phyloP scores from a whole-genome alignment of 2,797 vertebrate species.

The Dallia pectoralis region DNA sequence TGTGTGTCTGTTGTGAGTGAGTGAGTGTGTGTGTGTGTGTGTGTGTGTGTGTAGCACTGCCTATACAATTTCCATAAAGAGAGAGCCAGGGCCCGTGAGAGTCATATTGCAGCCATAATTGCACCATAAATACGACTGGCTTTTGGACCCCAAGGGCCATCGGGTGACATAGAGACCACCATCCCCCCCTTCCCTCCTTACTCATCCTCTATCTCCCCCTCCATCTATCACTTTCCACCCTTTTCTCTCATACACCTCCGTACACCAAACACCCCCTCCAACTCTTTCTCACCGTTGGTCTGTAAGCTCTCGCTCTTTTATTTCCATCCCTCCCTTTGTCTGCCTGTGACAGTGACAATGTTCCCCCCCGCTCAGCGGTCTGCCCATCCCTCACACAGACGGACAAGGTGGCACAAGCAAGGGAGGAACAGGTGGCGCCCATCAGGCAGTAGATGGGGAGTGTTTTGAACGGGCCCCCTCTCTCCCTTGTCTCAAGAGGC shows the following conservation, averaged over 20 bases:
- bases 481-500: slow-evolving; percentile 66
- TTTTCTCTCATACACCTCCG: not conserved
- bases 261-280: no score
- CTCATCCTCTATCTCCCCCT: slow-evolving; percentile 30
- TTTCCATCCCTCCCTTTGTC: slow-evolving; percentile 13
- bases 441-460: slow-evolving; percentile 70
- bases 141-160: slow-evolving; percentile 65
- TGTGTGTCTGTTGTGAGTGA: not conserved
- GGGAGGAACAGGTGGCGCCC: slow-evolving; percentile 74
- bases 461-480: slow-evolving; percentile 65
- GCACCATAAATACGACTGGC: slow-evolving; percentile 65
- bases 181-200: slow-evolving; percentile 26
- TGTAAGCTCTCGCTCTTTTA: not conserved
- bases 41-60: not conserved
- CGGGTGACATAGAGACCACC: slow-evolving; percentile 44
- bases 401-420: not conserved
- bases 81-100: slow-evolving; percentile 55
- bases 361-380: slow-evolving; percentile 53
- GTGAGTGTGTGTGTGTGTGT: not conserved
- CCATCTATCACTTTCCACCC: not conserved
- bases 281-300: slow-evolving; percentile 33
- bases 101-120: slow-evolving; percentile 57
- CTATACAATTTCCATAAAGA: slow-evolving; percentile 19
- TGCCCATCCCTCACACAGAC: slow-evolving; percentile 49
- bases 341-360: slow-evolving; percentile 58